Evolutionary conservation across 2,797 vertebrate species (phyloP).

Genomic region (Rallus crepitans): DNA sequence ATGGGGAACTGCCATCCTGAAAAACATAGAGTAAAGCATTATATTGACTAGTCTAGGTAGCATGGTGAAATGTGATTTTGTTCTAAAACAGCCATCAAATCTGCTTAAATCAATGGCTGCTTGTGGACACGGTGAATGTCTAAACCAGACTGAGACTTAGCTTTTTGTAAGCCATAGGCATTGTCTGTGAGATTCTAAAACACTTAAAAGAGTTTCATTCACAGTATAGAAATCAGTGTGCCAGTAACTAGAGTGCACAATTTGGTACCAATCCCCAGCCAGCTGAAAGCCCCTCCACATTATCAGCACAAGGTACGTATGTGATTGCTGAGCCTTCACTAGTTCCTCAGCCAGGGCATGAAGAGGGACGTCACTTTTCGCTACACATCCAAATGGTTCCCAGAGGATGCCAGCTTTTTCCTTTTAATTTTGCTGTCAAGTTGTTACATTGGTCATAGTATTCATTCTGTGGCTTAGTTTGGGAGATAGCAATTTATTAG

Average conservation of each 20-base stretch:
- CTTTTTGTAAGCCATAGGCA: neutral
- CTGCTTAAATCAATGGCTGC: neutral
- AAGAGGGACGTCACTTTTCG: neutral
- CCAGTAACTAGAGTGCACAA: neutral
- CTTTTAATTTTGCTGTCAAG: neutral
- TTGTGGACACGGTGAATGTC: neutral
- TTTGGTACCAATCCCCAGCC: neutral
- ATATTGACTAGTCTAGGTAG: neutral
- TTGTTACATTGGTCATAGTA: neutral
- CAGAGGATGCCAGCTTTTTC: neutral
- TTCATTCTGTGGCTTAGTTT: neutral
- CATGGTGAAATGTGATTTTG: neutral
- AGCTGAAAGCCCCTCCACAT: neutral
- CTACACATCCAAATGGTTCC: neutral
- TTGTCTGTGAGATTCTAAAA: fast-evolving
- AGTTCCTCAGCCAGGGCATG: neutral
- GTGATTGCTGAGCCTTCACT: neutral
- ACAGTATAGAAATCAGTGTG: neutral
- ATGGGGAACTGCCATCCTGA: slow-evolving; percentile 92
- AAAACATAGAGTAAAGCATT: slow-evolving; percentile 1
- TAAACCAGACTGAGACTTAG: neutral
- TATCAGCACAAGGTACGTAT: neutral
- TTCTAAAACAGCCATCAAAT: neutral
- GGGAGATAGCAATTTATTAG: neutral
- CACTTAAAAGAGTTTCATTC: neutral